phyloP scores from a whole-genome alignment of 1,140 invertebrate species.

The Prorops nasuta region DNA sequence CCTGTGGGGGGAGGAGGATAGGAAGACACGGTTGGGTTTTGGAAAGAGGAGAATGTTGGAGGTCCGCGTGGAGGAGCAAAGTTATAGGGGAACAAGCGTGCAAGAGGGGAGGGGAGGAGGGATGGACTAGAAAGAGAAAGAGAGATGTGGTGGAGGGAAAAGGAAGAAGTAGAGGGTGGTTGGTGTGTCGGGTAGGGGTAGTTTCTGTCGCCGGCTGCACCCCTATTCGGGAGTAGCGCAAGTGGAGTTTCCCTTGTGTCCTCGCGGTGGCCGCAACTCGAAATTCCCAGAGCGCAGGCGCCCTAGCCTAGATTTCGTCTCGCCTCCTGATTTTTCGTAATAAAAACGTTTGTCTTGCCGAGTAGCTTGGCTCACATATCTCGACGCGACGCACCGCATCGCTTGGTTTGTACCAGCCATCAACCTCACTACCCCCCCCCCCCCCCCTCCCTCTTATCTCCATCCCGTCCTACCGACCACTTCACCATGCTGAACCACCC shows the following conservation, averaged over 20 bases:
- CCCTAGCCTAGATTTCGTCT: slow-evolving; percentile 35
- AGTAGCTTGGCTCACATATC: slow-evolving; percentile 30
- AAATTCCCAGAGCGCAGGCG: slow-evolving; percentile 22
- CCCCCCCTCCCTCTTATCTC: neutral
- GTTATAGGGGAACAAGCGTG: neutral
- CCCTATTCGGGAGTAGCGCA: too few species aligned
- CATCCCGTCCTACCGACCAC: too few species aligned
- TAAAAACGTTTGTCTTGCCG: slow-evolving; percentile 45
- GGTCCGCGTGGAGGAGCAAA: too few species aligned
- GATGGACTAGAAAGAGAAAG: neutral
- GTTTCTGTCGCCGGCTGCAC: too few species aligned
- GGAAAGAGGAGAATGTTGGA: slow-evolving; percentile 8
- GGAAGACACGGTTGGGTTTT: slow-evolving; percentile 16
- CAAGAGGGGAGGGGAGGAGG: neutral
- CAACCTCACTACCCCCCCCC: neutral
- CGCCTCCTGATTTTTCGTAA: slow-evolving; percentile 41
- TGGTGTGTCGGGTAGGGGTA: too few species aligned
- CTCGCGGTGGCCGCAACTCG: slow-evolving; percentile 7
- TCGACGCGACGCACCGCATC: slow-evolving; percentile 8
- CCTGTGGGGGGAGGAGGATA: neutral
- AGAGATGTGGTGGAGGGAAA: slow-evolving; percentile 5
- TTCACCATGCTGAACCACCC: neutral
- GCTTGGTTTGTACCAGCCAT: neutral
- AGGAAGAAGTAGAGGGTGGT: slow-evolving; percentile 8
- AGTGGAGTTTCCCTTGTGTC: too few species aligned